These are phyloP conservation scores for Emydoidea blandingii DNA, from an alignment of 2,797 vertebrate species.

Conservation along the genomic window DNA sequence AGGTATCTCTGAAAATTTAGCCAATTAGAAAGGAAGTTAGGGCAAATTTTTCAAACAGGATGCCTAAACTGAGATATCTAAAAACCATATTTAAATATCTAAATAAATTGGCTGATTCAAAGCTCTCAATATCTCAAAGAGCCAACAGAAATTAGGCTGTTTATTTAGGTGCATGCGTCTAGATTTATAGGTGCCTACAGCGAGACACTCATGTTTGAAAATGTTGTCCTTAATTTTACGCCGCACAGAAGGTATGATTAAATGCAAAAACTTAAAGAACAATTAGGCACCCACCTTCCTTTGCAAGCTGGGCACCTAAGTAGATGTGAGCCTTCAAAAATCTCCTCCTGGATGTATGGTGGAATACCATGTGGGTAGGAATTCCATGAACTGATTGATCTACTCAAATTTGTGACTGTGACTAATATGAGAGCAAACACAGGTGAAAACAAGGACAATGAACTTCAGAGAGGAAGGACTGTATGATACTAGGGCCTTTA, in stretches of 20 bases:
- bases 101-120: not conserved
- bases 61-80: not conserved
- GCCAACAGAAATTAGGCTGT: not conserved
- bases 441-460: not conserved
- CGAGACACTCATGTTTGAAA: not conserved
- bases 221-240: not conserved
- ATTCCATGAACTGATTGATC: not conserved
- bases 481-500: not conserved
- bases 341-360: not conserved
- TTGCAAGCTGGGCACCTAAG: not conserved
- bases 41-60: not conserved
- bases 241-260: accelerated
- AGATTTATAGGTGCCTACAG: not conserved
- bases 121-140: not conserved
- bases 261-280: not conserved
- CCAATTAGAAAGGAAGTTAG: not conserved
- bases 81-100: not conserved
- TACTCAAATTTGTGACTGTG: not conserved
- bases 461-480: not conserved
- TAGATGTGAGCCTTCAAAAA: not conserved
- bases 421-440: not conserved
- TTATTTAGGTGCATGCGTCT: not conserved
- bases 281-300: not conserved
- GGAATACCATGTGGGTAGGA: accelerated
- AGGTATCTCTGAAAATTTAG: not conserved